Conservation (phyloP, 2,113 vertebrate genomes). For the Vulpes lagopus region DNA sequence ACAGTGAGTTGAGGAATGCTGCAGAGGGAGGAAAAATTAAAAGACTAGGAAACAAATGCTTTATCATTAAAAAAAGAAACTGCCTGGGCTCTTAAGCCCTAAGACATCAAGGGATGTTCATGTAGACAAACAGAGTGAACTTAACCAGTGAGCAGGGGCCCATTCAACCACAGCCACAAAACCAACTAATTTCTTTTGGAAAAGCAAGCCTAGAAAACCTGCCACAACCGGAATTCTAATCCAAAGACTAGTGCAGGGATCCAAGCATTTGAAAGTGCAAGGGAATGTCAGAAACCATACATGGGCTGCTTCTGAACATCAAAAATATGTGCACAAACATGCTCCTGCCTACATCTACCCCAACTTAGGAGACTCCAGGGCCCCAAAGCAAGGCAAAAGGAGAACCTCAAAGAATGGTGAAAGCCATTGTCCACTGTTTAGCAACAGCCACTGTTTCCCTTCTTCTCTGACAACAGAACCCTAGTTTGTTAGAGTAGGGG, state of each 20-base stretch:
- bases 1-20: background rate
- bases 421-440: background rate
- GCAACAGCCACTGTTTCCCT: background rate
- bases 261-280: background rate
- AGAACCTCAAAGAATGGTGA: background rate
- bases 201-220: background rate
- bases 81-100: background rate
- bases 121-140: background rate
- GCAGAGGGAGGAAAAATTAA: background rate
- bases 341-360: background rate
- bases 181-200: background rate
- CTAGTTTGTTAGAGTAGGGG: background rate
- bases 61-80: background rate
- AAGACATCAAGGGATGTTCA: background rate
- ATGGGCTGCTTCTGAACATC: background rate
- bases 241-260: background rate
- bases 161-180: background rate
- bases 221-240: background rate
- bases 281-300: background rate
- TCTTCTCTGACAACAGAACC: background rate
- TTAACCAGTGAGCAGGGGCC: background rate
- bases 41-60: background rate
- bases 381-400: background rate
- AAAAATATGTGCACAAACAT: constrained; percentile 26
- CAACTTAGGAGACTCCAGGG: background rate